Base-by-base conservation (phyloP, 1,140 invertebrate species). In the Euura lappo region DNA sequence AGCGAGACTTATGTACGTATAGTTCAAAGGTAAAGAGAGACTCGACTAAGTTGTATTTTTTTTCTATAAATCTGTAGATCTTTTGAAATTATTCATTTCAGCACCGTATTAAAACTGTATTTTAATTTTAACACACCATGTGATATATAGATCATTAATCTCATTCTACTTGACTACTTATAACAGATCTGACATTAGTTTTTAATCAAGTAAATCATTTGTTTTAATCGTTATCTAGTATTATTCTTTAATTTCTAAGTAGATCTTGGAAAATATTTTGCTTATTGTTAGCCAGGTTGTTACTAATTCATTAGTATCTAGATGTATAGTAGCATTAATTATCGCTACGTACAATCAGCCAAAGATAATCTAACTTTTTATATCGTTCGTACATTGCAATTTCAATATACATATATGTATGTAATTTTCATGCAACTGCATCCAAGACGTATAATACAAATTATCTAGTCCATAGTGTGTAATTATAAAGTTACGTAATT, bases 331-430 rank as follows among this genome's bases (percentile, higher is more conserved):
- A 60, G 51, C 51, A 60, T 60, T 60, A 60, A 60, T 60, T n/a
- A 68, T 28, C 28, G 66, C 66, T 44, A 68, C 66, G 66, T 68
- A 11, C 66, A 68, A 68, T 68, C 66, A 68, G 44, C 66, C 66
- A 44, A 28, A 68, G 66, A 42, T 44, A 42, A 68, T 68, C 13
- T 68, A 68, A 68, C 66, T 68, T 68, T 28, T 68, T 68, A 44
- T 68, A 68, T 68, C 6, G 66, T 68, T 28, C 66, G 13, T 68
- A 60, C 3, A 60, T 60, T 11, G 10, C 28, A 28, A 60, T 60
- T 60, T 8, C 51, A 60, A 60, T 60, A 60, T 60, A 28, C 28
- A 28, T 28, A n/a, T 60, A 60, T 60, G 28, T 28, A 28, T 28
- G 28, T 28, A 28, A 28, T 28, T 28, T 28, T 28, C 28, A 28